These are phyloP conservation scores for Dinomys branickii DNA, from an alignment of 2,113 vertebrate genomes.

Conservation along the genomic window DNA sequence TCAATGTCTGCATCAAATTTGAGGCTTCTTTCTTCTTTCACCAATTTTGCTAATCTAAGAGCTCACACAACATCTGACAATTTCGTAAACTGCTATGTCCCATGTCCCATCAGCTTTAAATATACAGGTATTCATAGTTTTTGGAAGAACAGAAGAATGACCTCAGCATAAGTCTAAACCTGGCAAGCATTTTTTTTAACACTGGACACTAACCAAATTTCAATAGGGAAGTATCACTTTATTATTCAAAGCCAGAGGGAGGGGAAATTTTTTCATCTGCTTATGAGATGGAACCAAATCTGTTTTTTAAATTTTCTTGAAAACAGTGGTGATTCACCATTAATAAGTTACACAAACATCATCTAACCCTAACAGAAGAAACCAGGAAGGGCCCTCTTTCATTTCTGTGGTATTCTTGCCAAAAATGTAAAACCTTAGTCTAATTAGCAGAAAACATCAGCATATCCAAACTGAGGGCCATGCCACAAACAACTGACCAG, in stretches of 20 bases:
- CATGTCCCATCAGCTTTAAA: neutral
- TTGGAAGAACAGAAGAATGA: constrained; percentile 21
- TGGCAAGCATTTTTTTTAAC: neutral
- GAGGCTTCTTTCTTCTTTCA: neutral
- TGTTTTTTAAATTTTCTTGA: neutral
- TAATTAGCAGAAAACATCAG: neutral
- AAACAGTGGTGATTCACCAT: neutral
- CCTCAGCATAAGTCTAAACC: neutral
- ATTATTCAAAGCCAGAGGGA: constrained; percentile 43
- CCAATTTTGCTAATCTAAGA: neutral
- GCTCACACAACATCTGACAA: neutral
- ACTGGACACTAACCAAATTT: constrained; percentile 27
- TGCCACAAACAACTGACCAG: neutral
- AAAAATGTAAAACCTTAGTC: neutral
- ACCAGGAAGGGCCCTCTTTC: neutral
- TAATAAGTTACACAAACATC: neutral
- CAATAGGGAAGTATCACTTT: constrained; percentile 33
- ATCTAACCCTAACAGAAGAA: neutral
- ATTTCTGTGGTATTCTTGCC: neutral
- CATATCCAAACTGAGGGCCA: neutral
- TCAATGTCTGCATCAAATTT: neutral
- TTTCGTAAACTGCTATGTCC: neutral
- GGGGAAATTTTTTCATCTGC: neutral
- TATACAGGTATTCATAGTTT: neutral
- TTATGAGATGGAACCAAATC: neutral